These are phyloP conservation scores for Hypena proboscidalis DNA, from an alignment of 2,888 invertebrate species.

Conservation along the genomic window DNA sequence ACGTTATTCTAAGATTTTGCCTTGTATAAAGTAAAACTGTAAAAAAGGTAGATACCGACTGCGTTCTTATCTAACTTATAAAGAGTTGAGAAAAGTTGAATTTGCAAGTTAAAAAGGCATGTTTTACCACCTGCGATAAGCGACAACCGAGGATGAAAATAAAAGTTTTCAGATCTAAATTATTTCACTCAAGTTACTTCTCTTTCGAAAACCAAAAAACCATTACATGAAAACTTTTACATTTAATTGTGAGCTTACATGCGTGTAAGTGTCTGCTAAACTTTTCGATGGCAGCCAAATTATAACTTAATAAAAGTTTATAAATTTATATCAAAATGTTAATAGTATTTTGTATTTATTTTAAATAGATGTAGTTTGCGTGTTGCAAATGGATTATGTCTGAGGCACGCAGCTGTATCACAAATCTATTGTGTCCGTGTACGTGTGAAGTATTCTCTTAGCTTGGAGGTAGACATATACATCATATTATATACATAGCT, in stretches of 20 bases:
- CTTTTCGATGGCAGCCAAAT: neutral
- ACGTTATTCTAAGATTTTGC: too few relatives aligned
- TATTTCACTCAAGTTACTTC: constrained; percentile 6
- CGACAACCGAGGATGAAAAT: constrained; percentile 27
- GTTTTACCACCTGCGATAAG: constrained; percentile 45
- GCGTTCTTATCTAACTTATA: constrained; percentile 37
- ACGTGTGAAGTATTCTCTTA: neutral
- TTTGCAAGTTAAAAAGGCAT: constrained; percentile 41
- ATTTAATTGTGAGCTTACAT: neutral
- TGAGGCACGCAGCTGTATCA: neutral
- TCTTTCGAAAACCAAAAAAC: constrained; percentile 3
- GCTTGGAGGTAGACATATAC: neutral
- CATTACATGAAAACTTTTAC: constrained; percentile 7
- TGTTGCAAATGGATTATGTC: neutral
- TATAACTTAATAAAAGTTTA: neutral
- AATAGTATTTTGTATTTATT: too few relatives aligned
- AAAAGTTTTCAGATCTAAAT: constrained; percentile 11
- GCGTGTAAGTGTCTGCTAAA: neutral
- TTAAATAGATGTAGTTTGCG: neutral
- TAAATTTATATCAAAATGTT: too few relatives aligned
- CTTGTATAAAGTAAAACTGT: too few relatives aligned
- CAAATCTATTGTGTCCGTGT: neutral
- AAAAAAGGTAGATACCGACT: constrained; percentile 28
- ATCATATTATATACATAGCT: neutral
- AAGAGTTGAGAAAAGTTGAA: constrained; percentile 42